phyloP scores from a whole-genome alignment of 1,140 invertebrate species.

The Ostrea denselamellosa region DNA sequence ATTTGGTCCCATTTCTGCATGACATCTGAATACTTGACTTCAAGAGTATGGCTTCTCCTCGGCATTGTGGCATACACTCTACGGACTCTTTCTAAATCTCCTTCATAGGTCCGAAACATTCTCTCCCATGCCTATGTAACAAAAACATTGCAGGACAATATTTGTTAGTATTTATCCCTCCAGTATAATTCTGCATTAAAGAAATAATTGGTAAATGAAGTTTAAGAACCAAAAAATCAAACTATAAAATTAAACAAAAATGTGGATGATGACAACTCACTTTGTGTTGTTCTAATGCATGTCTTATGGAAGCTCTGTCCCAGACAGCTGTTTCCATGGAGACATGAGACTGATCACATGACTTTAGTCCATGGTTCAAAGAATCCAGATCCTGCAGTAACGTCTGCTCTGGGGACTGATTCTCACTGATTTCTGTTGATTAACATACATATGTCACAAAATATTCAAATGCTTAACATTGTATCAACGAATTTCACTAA shows the following conservation, averaged over 20 bases:
- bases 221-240: neutral
- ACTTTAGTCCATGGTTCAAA: slow-evolving; percentile 66
- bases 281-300: slow-evolving; percentile 67
- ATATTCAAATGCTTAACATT: neutral
- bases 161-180: neutral
- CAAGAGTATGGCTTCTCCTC: slow-evolving; percentile 89
- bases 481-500: neutral
- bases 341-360: slow-evolving; percentile 67
- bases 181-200: neutral
- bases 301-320: slow-evolving; percentile 63
- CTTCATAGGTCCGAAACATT: slow-evolving; percentile 82
- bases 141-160: neutral
- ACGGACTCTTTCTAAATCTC: slow-evolving; percentile 90
- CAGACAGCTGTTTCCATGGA: slow-evolving; percentile 69
- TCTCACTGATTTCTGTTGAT: slow-evolving; percentile 57
- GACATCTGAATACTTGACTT: slow-evolving; percentile 92
- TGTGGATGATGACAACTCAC: slow-evolving; percentile 54
- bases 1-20: slow-evolving; percentile 95
- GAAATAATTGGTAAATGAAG: too few species aligned
- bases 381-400: slow-evolving; percentile 69
- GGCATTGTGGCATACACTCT: slow-evolving; percentile 90
- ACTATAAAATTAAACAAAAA: neutral
- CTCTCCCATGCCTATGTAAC: slow-evolving; percentile 79
- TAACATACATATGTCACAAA: neutral
- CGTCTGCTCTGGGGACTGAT: slow-evolving; percentile 66